phyloP scores from a whole-genome alignment of 2,797 vertebrate genomes.

The Loriculus beryllinus region DNA sequence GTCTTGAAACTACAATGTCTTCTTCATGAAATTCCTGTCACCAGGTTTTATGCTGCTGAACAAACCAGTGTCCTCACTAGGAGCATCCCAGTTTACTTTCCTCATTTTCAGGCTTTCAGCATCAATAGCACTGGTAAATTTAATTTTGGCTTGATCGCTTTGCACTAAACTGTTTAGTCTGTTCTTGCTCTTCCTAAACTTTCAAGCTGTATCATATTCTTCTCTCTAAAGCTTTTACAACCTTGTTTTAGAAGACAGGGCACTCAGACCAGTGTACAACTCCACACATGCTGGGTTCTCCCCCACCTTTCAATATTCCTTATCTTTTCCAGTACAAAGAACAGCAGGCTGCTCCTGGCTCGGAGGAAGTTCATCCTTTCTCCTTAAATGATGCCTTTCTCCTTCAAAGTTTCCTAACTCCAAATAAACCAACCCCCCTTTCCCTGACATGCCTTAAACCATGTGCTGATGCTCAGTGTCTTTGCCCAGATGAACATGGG shows the following conservation, averaged over 20 bases:
- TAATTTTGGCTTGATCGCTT: background rate
- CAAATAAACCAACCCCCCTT: background rate
- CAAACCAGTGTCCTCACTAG: background rate
- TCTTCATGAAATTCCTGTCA: background rate
- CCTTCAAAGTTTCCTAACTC: background rate
- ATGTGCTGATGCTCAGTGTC: background rate
- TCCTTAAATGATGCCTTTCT: background rate
- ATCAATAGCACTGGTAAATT: background rate
- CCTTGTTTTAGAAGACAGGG: background rate
- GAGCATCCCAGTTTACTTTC: background rate
- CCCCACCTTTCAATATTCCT: background rate
- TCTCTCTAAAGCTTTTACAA: background rate
- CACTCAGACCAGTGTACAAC: background rate
- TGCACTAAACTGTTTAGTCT: background rate
- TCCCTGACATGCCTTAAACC: background rate
- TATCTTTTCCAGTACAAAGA: background rate
- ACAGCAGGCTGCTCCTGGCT: background rate
- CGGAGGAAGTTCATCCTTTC: background rate
- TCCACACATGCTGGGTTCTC: background rate
- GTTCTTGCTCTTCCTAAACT: background rate
- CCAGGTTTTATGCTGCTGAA: background rate
- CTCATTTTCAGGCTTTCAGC: background rate
- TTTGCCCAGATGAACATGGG: accelerated
- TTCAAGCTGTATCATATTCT: background rate
- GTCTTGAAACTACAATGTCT: background rate